Conservation (phyloP, 2,797 vertebrate species). For the Sebastes paucispinis region DNA sequence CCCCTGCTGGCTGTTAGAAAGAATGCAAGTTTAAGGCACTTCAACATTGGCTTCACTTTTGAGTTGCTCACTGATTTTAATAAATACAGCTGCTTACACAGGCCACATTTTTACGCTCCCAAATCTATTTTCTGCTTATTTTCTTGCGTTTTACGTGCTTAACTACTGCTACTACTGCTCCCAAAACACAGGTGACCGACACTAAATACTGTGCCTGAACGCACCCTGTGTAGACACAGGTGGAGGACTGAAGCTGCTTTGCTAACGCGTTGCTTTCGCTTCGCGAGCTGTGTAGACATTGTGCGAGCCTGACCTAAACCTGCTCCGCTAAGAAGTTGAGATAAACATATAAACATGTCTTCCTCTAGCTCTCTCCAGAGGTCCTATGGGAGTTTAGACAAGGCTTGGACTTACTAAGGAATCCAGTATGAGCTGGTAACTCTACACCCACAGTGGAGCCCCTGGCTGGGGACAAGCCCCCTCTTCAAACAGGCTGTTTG, state of each 20-base stretch:
- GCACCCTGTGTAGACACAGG: not conserved
- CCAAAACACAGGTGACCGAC: not conserved
- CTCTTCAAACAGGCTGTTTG: constrained; percentile 81
- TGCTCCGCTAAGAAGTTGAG: constrained; percentile 21
- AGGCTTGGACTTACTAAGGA: constrained; percentile 46
- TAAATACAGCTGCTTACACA: not conserved
- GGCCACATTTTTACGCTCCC: not conserved
- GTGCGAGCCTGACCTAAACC: constrained; percentile 49
- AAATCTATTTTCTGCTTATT: not conserved
- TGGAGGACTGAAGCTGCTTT: not conserved
- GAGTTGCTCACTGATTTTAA: not conserved
- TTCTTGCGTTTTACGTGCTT: not conserved
- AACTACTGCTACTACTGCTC: not conserved
- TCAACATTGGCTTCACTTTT: too few species aligned
- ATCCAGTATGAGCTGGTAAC: constrained; percentile 71
- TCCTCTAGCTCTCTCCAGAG: constrained; percentile 45
- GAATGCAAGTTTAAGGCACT: too few species aligned
- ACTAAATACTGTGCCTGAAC: not conserved
- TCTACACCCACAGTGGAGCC: constrained; percentile 72
- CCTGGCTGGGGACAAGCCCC: constrained; percentile 64
- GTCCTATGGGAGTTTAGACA: constrained; percentile 36
- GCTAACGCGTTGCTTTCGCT: not conserved
- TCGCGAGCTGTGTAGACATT: not conserved
- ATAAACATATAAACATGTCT: constrained; percentile 58
- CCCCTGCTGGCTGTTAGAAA: too few species aligned